phyloP scores from a whole-genome alignment of 2,797 vertebrate species.

The Natrix natrix region DNA sequence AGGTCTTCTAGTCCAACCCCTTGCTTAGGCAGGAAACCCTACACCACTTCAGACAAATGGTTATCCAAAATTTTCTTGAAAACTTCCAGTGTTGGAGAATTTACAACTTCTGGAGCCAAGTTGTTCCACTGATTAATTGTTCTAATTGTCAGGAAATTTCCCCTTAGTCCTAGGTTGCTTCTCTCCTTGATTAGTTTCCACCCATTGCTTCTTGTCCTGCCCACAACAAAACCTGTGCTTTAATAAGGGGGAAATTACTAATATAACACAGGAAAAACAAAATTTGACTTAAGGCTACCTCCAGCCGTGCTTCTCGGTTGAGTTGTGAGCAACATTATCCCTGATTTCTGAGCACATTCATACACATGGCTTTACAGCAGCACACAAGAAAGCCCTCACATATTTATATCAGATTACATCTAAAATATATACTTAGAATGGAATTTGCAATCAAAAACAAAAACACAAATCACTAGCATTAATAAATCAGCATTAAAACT shows the following conservation, averaged over 20 bases:
- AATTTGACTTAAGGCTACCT: background rate
- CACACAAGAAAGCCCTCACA: background rate
- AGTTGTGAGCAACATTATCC: constrained; percentile 13
- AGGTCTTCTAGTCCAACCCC: too few relatives aligned
- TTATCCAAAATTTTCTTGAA: too few relatives aligned
- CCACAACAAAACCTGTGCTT: background rate
- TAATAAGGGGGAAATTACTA: background rate
- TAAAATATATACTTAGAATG: background rate
- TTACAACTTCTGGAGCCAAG: too few relatives aligned
- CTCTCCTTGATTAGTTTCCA: too few relatives aligned
- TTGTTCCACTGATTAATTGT: too few relatives aligned
- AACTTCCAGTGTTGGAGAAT: too few relatives aligned
- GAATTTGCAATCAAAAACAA: background rate
- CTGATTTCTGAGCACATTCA: background rate
- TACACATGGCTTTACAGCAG: background rate
- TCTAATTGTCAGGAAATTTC: too few relatives aligned
- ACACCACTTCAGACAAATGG: too few relatives aligned
- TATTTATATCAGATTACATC: background rate
- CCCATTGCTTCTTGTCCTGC: too few relatives aligned
- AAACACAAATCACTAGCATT: background rate
- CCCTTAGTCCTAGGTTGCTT: too few relatives aligned
- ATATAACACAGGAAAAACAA: background rate
- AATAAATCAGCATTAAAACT: fast-evolving
- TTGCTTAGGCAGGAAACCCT: too few relatives aligned
- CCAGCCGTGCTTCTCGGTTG: constrained; percentile 6